These are phyloP conservation scores for Spodoptera exigua DNA, from an alignment of 2,888 invertebrate species.

Conservation along the genomic window DNA sequence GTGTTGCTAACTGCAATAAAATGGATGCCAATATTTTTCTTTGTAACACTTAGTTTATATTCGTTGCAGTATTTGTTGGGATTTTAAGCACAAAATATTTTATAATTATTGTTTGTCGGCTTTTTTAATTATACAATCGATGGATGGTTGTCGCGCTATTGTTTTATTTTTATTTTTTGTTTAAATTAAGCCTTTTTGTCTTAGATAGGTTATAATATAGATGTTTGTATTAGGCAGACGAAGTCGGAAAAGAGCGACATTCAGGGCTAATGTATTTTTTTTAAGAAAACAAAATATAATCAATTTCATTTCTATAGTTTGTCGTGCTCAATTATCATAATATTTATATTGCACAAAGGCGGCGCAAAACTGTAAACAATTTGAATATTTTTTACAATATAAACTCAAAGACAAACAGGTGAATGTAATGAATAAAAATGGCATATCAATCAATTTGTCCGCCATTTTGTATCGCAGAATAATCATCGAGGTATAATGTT, in stretches of 20 bases:
- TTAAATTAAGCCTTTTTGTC: conserved; percentile 78
- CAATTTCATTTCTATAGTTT: conserved; percentile 58
- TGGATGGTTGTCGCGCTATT: conserved; percentile 78
- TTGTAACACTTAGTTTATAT: conserved; percentile 73
- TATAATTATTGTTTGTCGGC: conserved; percentile 66
- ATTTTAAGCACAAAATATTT: conserved; percentile 74
- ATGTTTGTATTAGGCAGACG: conserved; percentile 80
- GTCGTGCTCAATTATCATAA: conserved; percentile 68
- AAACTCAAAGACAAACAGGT: conserved; percentile 58
- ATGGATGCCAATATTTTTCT: conserved; percentile 66
- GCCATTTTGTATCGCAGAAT: conserved; percentile 61
- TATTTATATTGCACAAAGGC: conserved; percentile 61
- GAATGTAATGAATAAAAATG: conserved; percentile 57
- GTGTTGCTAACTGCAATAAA: conserved; percentile 77
- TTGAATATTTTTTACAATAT: conserved; percentile 35
- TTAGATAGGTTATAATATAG: conserved; percentile 86
- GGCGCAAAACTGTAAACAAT: conserved; percentile 53
- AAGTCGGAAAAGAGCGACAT: conserved; percentile 63
- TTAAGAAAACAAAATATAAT: conserved; percentile 51
- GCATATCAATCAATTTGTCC: conserved; percentile 67
- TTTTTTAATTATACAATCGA: conserved; percentile 72
- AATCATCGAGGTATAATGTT: conserved; percentile 42
- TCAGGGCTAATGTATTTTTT: conserved; percentile 59
- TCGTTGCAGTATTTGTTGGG: conserved; percentile 80
- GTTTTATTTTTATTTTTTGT: conserved; percentile 63